phyloP scores from a whole-genome alignment of 2,888 invertebrate genomes.

The Clitarchus hookeri region DNA sequence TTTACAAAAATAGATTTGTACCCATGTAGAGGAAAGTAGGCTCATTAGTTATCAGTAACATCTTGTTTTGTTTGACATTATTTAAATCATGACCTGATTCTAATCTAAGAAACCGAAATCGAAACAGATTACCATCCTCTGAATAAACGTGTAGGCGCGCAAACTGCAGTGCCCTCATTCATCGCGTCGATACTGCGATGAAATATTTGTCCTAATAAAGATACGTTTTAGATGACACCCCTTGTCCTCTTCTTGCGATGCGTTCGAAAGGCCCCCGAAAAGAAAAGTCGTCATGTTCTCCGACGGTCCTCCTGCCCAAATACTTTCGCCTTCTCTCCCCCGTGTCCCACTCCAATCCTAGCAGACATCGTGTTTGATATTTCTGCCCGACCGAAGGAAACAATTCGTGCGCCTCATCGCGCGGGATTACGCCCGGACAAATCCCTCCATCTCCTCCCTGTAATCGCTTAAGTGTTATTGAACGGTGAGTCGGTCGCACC shows the following conservation, averaged over 20 bases:
- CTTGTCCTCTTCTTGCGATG: not conserved
- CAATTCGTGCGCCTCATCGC: not conserved
- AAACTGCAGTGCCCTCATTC: no score
- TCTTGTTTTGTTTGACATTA: no score
- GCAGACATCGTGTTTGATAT: not conserved
- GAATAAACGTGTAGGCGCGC: no score
- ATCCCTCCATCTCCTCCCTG: not conserved
- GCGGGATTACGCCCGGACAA: not conserved
- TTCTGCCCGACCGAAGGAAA: not conserved
- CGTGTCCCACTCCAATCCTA: not conserved
- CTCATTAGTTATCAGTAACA: no score
- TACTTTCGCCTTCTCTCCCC: not conserved
- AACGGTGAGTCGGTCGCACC: not conserved
- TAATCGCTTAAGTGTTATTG: conserved; percentile 9
- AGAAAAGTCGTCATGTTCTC: not conserved
- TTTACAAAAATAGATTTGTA: no score
- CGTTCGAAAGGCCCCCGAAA: not conserved
- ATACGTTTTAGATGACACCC: no score
- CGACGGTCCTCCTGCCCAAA: not conserved
- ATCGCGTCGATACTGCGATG: no score
- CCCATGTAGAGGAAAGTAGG: no score
- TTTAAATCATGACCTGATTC: no score
- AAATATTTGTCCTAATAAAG: no score
- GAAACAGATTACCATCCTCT: no score
- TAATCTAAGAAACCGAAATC: no score